Conservation (phyloP, 1,140 invertebrate genomes). For the Zaprionus vittiger region DNA sequence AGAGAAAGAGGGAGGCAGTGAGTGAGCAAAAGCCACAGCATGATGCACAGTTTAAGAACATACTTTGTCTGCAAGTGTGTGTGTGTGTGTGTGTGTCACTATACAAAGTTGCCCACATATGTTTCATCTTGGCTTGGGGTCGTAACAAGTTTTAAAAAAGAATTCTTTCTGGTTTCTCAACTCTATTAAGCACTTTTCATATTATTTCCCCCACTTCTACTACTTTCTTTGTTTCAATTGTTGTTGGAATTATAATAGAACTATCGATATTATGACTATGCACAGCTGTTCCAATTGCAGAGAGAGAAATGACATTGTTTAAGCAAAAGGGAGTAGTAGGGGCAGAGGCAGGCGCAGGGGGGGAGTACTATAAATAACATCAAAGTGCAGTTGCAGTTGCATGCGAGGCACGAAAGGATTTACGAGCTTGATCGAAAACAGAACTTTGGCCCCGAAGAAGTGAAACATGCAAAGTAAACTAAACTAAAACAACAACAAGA, state of each 20-base stretch:
- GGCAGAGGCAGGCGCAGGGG: neutral
- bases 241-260: slow-evolving; percentile 11
- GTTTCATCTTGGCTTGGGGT: slow-evolving; percentile 9
- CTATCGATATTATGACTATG: slow-evolving; percentile 15
- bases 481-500: slow-evolving; percentile 27
- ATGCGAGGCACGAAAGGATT: slow-evolving; percentile 73
- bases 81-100: neutral
- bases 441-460: slow-evolving; percentile 54
- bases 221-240: neutral
- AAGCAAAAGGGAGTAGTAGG: neutral
- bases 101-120: slow-evolving; percentile 5
- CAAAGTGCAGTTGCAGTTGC: slow-evolving; percentile 57
- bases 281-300: slow-evolving; percentile 32
- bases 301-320: neutral
- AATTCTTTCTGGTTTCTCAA: neutral
- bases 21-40: neutral
- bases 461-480: slow-evolving; percentile 42
- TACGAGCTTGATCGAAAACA: slow-evolving; percentile 80
- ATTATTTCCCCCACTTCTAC: neutral
- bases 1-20: no score
- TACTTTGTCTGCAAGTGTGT: neutral
- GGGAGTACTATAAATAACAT: slow-evolving; percentile 67
- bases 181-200: neutral
- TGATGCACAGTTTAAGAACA: slow-evolving; percentile 1
- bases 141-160: neutral